Evolutionary conservation across 2,113 vertebrate species (phyloP), one percentile per base, ranked within the genome.

Genomic region (Syngnathoides biaculeatus): DNA sequence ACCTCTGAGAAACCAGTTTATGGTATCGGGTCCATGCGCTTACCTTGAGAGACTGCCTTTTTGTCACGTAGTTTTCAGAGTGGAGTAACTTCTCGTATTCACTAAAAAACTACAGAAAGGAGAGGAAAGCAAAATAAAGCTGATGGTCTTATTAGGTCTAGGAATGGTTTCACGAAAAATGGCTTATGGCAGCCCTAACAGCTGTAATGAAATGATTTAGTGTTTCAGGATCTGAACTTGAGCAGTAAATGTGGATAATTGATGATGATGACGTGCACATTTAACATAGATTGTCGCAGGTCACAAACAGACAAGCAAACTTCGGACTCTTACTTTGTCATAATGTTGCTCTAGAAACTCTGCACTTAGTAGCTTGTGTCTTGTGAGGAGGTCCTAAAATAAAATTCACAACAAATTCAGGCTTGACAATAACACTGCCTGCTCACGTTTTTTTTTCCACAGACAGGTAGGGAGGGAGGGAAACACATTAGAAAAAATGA

Each of bases 11-110:
- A 59, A 73, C 58, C 47, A 68, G 40, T 74, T 84, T 71, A 79
- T 71, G 48, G n/a, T 24, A 15, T 57, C 13, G 0, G n/a, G 65
- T 8, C 64, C 39, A 0, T 15, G 22, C 2, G 8, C 75, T 85
- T 93, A 99, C 96, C 95, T 98, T 99, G 83, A 99, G 89, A 65
- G 97, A 99, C 83, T 99, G 97, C 79, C 97, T 94, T 89, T 98
- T 99, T 45, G 97, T 99, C 82, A 99, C 97, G 0, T 99, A 99
- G 90, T 99, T 99, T 89, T 98, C 96, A 61, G 97, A 99, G 82
- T 94, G 93, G 78, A 99, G 94, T 71, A 99, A 91, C 85, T 99
- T 99, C 90, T 99, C 97, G 74, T 99, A 99, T 84, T 99, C 95
- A 72, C 93, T 94, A 85, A 99, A 99, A 84, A 98, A 94, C 97